These are phyloP conservation scores for Nipponia nippon DNA, from an alignment of 2,113 vertebrate genomes.

Conservation along the genomic window DNA sequence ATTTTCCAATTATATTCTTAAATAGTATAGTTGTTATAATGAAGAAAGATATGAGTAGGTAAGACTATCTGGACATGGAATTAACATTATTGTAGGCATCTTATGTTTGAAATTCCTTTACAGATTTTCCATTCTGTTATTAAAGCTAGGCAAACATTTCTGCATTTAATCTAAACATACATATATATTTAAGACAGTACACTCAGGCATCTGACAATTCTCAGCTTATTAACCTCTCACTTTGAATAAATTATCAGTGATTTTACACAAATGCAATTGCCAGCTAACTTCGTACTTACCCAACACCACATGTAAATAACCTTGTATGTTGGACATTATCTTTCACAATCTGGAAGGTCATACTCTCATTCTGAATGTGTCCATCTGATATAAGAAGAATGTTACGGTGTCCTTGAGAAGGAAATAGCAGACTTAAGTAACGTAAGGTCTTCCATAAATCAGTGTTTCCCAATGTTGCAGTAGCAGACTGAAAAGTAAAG, in stretches of 20 bases:
- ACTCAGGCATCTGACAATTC: not conserved
- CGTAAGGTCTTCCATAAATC: slow-evolving; percentile 84
- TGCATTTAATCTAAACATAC: not conserved
- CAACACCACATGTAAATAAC: slow-evolving; percentile 84
- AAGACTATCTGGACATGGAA: not conserved
- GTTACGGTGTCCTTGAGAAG: slow-evolving; percentile 74
- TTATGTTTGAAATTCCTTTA: not conserved
- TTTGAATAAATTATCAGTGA: not conserved
- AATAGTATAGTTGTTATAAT: not conserved
- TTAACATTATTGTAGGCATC: not conserved
- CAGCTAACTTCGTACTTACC: slow-evolving; percentile 64
- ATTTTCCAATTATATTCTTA: not conserved
- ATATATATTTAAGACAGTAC: not conserved
- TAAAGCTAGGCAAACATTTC: not conserved
- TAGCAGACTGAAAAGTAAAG: slow-evolving; percentile 59
- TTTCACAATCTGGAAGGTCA: slow-evolving; percentile 77
- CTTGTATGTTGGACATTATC: slow-evolving; percentile 76
- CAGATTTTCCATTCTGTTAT: not conserved
- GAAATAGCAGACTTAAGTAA: slow-evolving; percentile 79
- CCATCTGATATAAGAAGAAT: slow-evolving; percentile 87
- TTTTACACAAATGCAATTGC: not conserved
- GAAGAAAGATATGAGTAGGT: not conserved
- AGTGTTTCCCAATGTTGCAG: slow-evolving; percentile 80
- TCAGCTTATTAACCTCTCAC: not conserved
- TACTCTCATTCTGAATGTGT: slow-evolving; percentile 79